Conservation (phyloP, 1,140 invertebrate genomes). For the Leptonema lineaticorne region DNA sequence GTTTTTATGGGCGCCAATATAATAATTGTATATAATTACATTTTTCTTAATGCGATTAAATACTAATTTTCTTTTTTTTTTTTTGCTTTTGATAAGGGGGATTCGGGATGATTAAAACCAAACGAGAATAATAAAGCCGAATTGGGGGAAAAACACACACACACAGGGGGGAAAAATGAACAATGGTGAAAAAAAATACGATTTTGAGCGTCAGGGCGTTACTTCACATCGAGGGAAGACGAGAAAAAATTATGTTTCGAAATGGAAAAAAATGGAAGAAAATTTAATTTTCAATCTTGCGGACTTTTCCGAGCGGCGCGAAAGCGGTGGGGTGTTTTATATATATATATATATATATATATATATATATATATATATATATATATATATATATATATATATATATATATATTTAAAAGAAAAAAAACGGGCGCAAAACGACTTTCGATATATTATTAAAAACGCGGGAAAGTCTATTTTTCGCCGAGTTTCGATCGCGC, state of each 20-base stretch:
- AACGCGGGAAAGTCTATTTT: slow-evolving; percentile 2
- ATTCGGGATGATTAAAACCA: slow-evolving; percentile 3
- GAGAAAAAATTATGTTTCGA: not conserved
- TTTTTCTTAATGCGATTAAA: no score
- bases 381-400: no score
- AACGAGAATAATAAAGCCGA: not conserved
- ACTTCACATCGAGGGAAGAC: not conserved
- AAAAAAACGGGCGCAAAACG: no score
- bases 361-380: no score
- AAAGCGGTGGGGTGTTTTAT: no score
- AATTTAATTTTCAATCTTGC: slow-evolving; percentile 31
- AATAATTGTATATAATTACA: no score
- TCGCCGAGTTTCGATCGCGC: not conserved
- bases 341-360: no score
- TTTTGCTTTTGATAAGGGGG: no score
- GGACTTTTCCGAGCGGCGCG: not conserved
- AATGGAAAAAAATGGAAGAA: slow-evolving; percentile 8
- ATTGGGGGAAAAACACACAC: no score
- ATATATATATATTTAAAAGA: no score
- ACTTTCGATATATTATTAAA: slow-evolving; percentile 10
- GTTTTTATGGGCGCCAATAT: no score
- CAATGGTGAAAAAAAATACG: not conserved
- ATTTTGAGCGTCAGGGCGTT: not conserved
- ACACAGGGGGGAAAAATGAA: not conserved
- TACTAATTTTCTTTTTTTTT: no score